Conservation (phyloP, 2,888 invertebrate genomes). For the Drosophila cognata region DNA sequence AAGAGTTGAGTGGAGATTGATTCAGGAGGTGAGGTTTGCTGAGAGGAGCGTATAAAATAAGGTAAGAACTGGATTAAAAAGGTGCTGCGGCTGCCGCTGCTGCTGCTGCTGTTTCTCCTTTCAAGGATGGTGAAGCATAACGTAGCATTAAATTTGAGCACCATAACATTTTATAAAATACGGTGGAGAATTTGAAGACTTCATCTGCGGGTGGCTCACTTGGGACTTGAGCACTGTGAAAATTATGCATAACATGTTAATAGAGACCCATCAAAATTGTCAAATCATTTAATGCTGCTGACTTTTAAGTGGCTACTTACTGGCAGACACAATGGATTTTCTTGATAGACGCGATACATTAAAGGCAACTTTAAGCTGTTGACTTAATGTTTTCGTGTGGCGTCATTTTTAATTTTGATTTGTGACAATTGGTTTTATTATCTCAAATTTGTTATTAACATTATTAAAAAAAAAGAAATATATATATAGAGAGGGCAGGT, state of each 20-base stretch:
- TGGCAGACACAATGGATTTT: conserved; percentile 5
- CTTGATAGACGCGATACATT: background rate
- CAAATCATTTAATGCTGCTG: conserved; percentile 35
- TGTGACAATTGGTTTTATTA: no score
- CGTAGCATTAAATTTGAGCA: conserved; percentile 54
- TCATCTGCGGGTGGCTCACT: conserved; percentile 6
- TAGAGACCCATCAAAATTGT: conserved; percentile 36
- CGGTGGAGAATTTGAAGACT: conserved; percentile 32
- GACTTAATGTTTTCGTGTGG: background rate
- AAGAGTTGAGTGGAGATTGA: background rate
- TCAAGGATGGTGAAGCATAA: conserved; percentile 43
- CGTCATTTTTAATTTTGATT: no score
- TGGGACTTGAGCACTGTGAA: conserved; percentile 1
- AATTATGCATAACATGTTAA: conserved; percentile 12
- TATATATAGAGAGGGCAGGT: no score
- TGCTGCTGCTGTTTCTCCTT: conserved; percentile 3
- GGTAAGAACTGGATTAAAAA: conserved; percentile 23
- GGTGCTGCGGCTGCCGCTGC: background rate
- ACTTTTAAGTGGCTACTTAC: conserved; percentile 18
- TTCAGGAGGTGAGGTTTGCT: background rate
- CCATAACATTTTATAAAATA: conserved; percentile 62
- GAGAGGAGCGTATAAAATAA: conserved; percentile 32
- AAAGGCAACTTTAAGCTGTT: background rate
- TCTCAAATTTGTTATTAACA: no score
- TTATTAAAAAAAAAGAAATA: no score